Base-by-base conservation (phyloP, 2,797 vertebrate species). In the Leptoclinus maculatus region DNA sequence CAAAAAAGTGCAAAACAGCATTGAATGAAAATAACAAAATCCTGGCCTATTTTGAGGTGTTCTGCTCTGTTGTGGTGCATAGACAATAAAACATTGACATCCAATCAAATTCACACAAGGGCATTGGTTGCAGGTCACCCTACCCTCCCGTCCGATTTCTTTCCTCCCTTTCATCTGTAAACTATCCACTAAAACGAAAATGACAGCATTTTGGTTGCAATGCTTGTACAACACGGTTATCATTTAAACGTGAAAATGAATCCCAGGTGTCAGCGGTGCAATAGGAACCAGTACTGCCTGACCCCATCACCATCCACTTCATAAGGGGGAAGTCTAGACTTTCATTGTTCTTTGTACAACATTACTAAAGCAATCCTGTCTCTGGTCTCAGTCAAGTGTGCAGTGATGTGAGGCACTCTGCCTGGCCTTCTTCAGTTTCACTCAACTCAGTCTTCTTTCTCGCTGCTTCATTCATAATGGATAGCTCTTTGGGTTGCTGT, bases 401-500 rank as follows among this genome's bases (percentile, higher is more conserved):
- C 7, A 70, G 87, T 91, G 93, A 95, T 93, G 94, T 91, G 86
- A 92, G 72, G 78, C 81, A 86, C 86, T 91, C 83, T 83, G 83
- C 68, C 79, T 79, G 74, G 85, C 66, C 90, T 88, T 92, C 91
- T 93, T 93, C 89, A 91, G 87, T 94, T 93, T 93, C 93, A 78
- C 80, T 88, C 89, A 91, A 90, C 96, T 96, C 96, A 95, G 88
- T 87, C 94, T 86, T 93, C 89, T 95, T 94, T 94, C 92, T 95
- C 89, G 87, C 92, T 70, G 86, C 94, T 93, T 92, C 93, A 94
- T 94, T 91, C 90, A 93, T 94, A 94, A 94, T 94, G 83, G 83
- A 94, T 94, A 88, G 80, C 83, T 91, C 87, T 92, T 90, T 91
- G 84, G 89, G 82, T 85, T 78, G 84, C 88, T 90, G 84, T 91